These are phyloP conservation scores for Ahaetulla prasina DNA, from an alignment of 2,113 vertebrate genomes.

Conservation along the genomic window DNA sequence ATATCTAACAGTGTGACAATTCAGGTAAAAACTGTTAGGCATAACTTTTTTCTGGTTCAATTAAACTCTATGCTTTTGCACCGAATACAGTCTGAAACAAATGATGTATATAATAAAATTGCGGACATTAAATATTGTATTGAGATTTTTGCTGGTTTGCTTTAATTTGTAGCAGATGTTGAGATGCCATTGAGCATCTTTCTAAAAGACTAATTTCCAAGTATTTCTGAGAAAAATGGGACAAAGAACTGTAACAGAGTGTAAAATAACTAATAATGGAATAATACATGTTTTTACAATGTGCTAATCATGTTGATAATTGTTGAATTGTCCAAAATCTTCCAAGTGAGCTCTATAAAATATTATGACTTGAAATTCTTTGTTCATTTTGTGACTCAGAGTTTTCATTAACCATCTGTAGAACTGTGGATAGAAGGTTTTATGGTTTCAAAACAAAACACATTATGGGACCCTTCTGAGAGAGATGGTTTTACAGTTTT, in stretches of 20 bases:
- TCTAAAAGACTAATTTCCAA: neutral
- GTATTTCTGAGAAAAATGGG: neutral
- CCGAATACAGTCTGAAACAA: conserved; percentile 59
- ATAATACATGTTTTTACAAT: neutral
- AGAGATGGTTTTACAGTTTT: neutral
- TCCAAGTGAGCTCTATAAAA: neutral
- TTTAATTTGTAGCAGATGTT: conserved; percentile 50
- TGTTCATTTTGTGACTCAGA: neutral
- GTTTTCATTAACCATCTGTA: neutral
- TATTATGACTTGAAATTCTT: neutral
- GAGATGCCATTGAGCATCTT: conserved; percentile 18
- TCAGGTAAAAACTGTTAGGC: conserved; percentile 59
- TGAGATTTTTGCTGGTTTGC: conserved; percentile 65
- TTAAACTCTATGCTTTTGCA: conserved; percentile 69
- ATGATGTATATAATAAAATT: conserved; percentile 74
- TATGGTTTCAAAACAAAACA: neutral
- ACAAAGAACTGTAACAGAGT: neutral
- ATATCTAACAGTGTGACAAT: conserved; percentile 70
- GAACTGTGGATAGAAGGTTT: neutral
- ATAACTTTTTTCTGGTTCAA: conserved; percentile 68
- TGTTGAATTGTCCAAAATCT: neutral
- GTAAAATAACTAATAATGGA: neutral
- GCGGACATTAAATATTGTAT: conserved; percentile 69
- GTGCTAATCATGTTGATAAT: neutral
- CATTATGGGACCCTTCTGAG: neutral